These are phyloP conservation scores for Macrophya alboannulata DNA, from an alignment of 2,888 invertebrate genomes.

Conservation along the genomic window DNA sequence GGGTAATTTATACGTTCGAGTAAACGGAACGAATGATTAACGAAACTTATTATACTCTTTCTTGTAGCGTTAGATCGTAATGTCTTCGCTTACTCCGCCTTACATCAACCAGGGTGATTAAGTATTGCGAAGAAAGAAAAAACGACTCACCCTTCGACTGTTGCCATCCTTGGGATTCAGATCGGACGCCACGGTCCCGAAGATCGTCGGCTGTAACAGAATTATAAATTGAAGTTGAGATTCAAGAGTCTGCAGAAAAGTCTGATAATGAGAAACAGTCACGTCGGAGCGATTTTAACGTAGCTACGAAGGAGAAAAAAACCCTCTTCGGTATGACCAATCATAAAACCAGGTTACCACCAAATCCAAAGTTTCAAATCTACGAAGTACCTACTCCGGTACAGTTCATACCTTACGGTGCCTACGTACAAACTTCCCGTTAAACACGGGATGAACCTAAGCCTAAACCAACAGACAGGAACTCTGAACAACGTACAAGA, in stretches of 20 bases:
- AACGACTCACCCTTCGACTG: constrained; percentile 84
- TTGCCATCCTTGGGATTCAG: constrained; percentile 84
- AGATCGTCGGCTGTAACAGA: constrained; percentile 84
- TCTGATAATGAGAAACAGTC: neutral
- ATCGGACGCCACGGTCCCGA: constrained; percentile 85
- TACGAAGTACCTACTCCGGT: neutral
- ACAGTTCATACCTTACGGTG: neutral
- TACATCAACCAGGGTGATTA: neutral
- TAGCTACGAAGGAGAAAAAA: too few relatives aligned
- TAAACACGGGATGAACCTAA: constrained; percentile 8
- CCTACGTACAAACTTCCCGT: neutral
- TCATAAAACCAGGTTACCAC: neutral
- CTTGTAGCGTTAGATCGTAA: neutral
- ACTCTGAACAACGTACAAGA: constrained; percentile 25
- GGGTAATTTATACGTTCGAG: too few relatives aligned
- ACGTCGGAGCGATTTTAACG: neutral
- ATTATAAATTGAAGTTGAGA: constrained; percentile 68
- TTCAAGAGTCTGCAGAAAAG: neutral
- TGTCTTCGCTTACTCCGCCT: neutral
- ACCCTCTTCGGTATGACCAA: too few relatives aligned
- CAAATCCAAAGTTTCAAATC: neutral
- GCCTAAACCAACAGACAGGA: constrained; percentile 46
- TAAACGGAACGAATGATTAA: too few relatives aligned
- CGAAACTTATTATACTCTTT: too few relatives aligned
- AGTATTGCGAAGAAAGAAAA: neutral